Conservation (phyloP, 2,797 vertebrate genomes). For the Enteromius mattozi region DNA sequence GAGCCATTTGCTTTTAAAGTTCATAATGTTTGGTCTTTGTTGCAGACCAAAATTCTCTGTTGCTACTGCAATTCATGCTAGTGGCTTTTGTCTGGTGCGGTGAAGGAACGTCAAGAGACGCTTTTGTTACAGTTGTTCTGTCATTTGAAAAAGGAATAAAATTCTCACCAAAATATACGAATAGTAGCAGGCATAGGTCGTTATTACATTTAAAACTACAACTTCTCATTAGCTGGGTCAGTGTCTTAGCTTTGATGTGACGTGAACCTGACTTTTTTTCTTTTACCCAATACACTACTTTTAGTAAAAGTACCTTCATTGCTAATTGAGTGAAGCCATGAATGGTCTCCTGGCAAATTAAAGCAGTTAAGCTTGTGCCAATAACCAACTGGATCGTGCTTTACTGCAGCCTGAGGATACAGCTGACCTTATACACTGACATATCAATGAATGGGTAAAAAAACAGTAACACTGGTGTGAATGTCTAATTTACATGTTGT, state of each 20-base stretch:
- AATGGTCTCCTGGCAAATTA: conserved; percentile 33
- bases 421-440: conserved; percentile 38
- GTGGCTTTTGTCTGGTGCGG: conserved; percentile 68
- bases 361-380: conserved; percentile 54
- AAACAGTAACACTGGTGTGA: conserved; percentile 47
- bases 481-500: conserved; percentile 53
- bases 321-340: conserved; percentile 5
- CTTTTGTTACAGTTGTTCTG: conserved; percentile 35
- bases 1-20: conserved; percentile 35
- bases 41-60: conserved; percentile 72
- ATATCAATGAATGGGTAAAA: conserved; percentile 35
- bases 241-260: conserved; percentile 60
- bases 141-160: conserved; percentile 60
- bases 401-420: conserved; percentile 37
- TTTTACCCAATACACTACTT: conserved; percentile 47
- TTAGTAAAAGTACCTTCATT: conserved; percentile 26
- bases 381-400: conserved; percentile 39
- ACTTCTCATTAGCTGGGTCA: conserved; percentile 53
- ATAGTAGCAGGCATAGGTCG: conserved; percentile 24
- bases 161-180: conserved; percentile 75
- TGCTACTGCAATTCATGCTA: conserved; percentile 62
- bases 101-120: conserved; percentile 17
- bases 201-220: conserved; percentile 31
- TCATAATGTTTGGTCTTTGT: conserved; percentile 39
- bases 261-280: conserved; percentile 59